These are phyloP conservation scores for Thryonomys swinderianus DNA, from an alignment of 2,113 vertebrate genomes.

Conservation along the genomic window DNA sequence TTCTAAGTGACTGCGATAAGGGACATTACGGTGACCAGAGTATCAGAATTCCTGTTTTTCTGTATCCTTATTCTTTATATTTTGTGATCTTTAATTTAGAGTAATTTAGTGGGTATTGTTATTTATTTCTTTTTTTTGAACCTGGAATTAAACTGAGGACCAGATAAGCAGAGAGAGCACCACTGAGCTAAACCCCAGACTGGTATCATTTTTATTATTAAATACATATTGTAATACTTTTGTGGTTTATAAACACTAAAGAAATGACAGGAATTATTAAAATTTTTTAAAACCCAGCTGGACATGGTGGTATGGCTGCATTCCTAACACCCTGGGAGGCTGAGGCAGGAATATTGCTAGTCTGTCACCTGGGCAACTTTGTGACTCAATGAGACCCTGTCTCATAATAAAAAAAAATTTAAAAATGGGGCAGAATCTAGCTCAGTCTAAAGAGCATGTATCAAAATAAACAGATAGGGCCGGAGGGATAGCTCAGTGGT, in stretches of 20 bases:
- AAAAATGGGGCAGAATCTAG: background rate
- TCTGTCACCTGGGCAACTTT: background rate
- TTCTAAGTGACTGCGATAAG: background rate
- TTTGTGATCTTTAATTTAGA: background rate
- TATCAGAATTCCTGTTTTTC: background rate
- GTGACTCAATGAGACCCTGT: background rate
- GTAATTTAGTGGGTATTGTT: background rate
- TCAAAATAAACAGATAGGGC: background rate
- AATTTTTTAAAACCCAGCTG: background rate
- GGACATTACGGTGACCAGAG: background rate
- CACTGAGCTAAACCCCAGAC: too few species aligned
- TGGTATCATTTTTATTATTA: background rate
- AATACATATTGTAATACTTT: constrained; percentile 4
- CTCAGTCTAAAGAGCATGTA: background rate
- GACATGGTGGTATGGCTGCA: background rate
- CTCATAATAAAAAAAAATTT: background rate
- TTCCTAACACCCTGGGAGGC: background rate
- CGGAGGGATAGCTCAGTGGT: too few species aligned
- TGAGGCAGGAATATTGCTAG: background rate
- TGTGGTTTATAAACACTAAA: background rate
- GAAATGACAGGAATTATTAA: background rate
- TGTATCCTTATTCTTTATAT: background rate
- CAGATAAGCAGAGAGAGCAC: too few species aligned
- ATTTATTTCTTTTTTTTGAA: too few species aligned
- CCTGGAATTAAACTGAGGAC: too few species aligned